Evolutionary conservation across 2,888 invertebrate species (phyloP), one percentile per base, ranked within the genome.

Genomic region (Hirtodrosophila histrioides): DNA sequence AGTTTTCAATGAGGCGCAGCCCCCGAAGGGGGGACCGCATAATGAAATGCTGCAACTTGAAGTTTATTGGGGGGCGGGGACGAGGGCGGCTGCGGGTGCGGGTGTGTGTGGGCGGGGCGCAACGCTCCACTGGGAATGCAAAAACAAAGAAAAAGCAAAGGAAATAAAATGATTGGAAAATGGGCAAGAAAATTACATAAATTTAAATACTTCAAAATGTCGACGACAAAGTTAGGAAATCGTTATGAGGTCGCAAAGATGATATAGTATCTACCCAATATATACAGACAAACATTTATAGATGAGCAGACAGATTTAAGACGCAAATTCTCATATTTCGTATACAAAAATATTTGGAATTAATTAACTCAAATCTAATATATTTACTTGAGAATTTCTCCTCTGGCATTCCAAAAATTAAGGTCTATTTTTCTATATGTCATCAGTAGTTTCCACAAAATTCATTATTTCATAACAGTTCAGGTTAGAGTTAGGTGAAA

Each of bases 1-100:
- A 72, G 51, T 72, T 85, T 68, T 82, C 82, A 82, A 68, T 83
- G 82, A 63, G 75, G 50, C 82, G 69, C 53, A 61, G 11, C 41
- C 35, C 35, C 45, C 12, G 33, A 50, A 48, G 43, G 44, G 43
- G 44, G 58, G 37, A 11, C 31, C 41, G 27, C 69, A 54, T 63
- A 58, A 56, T 60, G 41, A 62, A 72, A 62, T 49, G 50, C 54
- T 46, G 49, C 27, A n/a, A 7, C 35, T 17, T 17, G 1, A 17
- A 1, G 5, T 39, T 36, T 36, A 10, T 11, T 39, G 24, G 35
- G 65, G 24, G 12, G 37, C 27, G 41, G 36, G 24, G 9, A 12
- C 11, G 7, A 11, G 11, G 45, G 4, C 11, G 8, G 40, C 49
- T 37, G 73, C 56, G 56, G 56, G 73, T 17, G 7, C 17, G 11